Evolutionary conservation across 23 tunicate species (phyloP).

Genomic region (Ascidia mentula): DNA sequence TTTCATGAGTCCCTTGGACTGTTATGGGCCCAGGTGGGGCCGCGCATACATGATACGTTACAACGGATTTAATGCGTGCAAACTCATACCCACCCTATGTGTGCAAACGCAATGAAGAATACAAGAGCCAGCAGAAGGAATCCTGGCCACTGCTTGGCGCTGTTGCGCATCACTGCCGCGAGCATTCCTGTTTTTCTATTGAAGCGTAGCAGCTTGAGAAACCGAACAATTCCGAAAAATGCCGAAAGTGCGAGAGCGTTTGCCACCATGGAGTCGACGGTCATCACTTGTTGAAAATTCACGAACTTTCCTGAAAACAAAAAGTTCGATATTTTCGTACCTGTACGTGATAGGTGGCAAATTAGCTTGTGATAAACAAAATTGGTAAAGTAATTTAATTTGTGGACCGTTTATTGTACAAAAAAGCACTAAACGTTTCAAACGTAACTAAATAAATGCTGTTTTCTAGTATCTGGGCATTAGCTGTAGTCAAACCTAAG

Average conservation of each 20-base stretch:
- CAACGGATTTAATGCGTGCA: no score
- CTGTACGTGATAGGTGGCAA: no score
- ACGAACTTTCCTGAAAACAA: slow-evolving; percentile 74
- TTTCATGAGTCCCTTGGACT: no score
- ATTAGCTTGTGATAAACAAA: not conserved
- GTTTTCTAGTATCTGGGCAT: no score
- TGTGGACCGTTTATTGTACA: no score
- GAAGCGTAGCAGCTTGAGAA: slow-evolving; percentile 90
- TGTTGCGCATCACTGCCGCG: slow-evolving; percentile 79
- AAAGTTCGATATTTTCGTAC: not conserved
- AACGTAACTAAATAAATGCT: no score
- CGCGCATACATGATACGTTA: no score
- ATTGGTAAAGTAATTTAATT: no score
- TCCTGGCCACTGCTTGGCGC: slow-evolving; percentile 99
- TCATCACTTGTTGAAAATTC: slow-evolving; percentile 91
- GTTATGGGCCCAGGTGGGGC: no score
- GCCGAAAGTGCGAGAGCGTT: slow-evolving; percentile 78
- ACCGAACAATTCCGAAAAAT: slow-evolving; percentile 86
- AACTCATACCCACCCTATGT: slow-evolving; percentile 77
- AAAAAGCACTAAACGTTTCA: no score
- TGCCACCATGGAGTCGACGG: slow-evolving; percentile 70
- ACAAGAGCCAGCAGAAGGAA: slow-evolving; percentile 80
- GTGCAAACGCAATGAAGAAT: slow-evolving; percentile 82
- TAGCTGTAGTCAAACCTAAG: no score
- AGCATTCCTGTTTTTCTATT: slow-evolving; percentile 94